Evolutionary conservation across 2,797 vertebrate species (phyloP).

Genomic region (Trachops cirrhosus): DNA sequence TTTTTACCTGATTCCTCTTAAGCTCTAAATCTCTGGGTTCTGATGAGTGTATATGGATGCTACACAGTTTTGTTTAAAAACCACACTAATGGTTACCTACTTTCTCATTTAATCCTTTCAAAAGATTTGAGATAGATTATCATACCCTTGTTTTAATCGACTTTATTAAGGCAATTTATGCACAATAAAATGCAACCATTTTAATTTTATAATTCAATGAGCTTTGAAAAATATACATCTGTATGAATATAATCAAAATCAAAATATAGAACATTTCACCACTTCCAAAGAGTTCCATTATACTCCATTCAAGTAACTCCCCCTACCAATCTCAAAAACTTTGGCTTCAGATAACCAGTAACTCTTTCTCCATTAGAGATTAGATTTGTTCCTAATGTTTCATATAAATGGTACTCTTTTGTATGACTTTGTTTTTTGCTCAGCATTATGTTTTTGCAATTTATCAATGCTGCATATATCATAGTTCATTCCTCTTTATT

Average conservation of each 20-base stretch:
- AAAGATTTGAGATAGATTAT: not conserved
- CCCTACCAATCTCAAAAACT: not conserved
- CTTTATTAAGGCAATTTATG: not conserved
- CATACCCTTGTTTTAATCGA: not conserved
- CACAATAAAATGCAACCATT: not conserved
- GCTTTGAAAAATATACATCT: not conserved
- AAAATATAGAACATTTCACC: not conserved
- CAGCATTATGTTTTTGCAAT: not conserved
- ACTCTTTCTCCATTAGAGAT: not conserved
- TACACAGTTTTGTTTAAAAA: not conserved
- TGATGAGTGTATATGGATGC: not conserved
- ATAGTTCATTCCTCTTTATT: not conserved
- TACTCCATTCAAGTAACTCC: not conserved
- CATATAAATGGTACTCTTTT: not conserved
- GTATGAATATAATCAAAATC: not conserved
- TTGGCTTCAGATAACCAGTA: not conserved
- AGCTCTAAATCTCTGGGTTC: not conserved
- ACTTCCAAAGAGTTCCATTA: not conserved
- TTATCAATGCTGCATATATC: not conserved
- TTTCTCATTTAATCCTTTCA: not conserved
- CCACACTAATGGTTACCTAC: not conserved
- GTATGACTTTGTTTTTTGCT: not conserved
- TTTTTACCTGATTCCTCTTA: not conserved
- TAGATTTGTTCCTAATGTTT: not conserved
- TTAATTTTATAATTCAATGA: not conserved